These are phyloP conservation scores for Pachypeltis micranthus DNA, from an alignment of 1,140 invertebrate species.

Conservation along the genomic window DNA sequence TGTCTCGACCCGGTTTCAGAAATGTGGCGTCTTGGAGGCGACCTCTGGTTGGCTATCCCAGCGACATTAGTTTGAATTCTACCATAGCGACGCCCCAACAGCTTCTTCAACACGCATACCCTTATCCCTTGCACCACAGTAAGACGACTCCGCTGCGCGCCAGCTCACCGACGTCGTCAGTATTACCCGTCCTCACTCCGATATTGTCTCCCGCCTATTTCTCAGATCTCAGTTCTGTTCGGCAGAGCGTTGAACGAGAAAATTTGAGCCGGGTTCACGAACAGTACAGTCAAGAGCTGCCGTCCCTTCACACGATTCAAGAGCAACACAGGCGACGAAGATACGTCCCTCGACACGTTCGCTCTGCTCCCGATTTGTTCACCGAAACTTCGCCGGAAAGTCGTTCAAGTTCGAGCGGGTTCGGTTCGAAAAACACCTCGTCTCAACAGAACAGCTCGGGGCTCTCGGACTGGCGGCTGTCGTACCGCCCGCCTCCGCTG, in stretches of 20 bases:
- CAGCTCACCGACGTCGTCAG: conserved; percentile 50
- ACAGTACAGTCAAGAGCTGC: conserved; percentile 58
- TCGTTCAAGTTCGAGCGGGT: conserved; percentile 73
- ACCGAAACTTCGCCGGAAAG: conserved; percentile 71
- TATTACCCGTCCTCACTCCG: conserved; percentile 34
- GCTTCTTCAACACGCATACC: background rate
- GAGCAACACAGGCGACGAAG: conserved; percentile 43
- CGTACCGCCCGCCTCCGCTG: conserved; percentile 55
- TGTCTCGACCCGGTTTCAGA: conserved; percentile 33
- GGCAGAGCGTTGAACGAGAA: conserved; percentile 56
- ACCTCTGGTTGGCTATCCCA: conserved; percentile 50
- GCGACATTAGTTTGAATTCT: conserved; percentile 53
- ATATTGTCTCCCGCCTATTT: conserved; percentile 55
- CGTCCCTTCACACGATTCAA: conserved; percentile 57
- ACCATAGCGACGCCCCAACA: conserved; percentile 44
- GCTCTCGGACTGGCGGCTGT: conserved; percentile 46
- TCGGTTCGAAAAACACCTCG: conserved; percentile 85
- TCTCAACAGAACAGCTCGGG: conserved; percentile 62
- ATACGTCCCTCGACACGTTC: conserved; percentile 47
- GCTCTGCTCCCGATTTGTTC: conserved; percentile 51
- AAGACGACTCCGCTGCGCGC: conserved; percentile 46
- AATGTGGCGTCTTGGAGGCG: conserved; percentile 51
- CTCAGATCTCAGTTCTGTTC: conserved; percentile 74
- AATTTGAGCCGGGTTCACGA: conserved; percentile 54
- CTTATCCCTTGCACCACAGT: conserved; percentile 36